Percentiles rank a stretch among this genome's conserved stretches.
Conservation (phyloP, 1,140 invertebrate species). For the Drosophila melanica region DNA sequence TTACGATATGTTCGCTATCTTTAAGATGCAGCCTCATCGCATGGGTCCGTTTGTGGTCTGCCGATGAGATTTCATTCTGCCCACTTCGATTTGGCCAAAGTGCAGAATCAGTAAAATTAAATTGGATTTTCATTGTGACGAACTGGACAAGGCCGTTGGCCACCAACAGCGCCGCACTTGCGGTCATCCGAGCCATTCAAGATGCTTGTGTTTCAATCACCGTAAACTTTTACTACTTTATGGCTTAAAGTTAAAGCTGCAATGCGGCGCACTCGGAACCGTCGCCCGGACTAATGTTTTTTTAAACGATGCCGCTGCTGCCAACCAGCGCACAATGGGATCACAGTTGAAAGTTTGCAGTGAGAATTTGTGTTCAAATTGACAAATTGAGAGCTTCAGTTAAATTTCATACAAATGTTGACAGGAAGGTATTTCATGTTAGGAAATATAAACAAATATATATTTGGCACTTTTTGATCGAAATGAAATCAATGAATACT, state of each 20-base stretch:
- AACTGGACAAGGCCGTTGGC: conserved; percentile 63
- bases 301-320: conserved; percentile 60
- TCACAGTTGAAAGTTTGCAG: conserved; percentile 32
- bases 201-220: conserved; percentile 14
- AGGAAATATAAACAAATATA: too few species aligned
- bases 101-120: conserved; percentile 80
- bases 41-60: conserved; percentile 47
- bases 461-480: not conserved
- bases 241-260: conserved; percentile 40
- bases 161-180: conserved; percentile 33
- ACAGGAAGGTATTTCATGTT: too few species aligned
- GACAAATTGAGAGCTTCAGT: too few species aligned
- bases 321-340: conserved; percentile 35
- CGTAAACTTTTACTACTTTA: conserved; percentile 56
- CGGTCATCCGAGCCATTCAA: conserved; percentile 39
- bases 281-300: conserved; percentile 69
- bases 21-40: conserved; percentile 8
- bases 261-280: conserved; percentile 26
- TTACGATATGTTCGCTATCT: conserved; percentile 12
- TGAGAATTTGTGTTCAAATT: conserved; percentile 4
- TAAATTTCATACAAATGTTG: not conserved
- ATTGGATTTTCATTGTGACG: conserved; percentile 81
- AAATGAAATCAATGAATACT: not conserved
- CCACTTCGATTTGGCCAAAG: conserved; percentile 75
- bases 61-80: conserved; percentile 62